Base-by-base conservation (phyloP, 64 coral and sea anemone genomes). In the Stylophora pistillata region DNA sequence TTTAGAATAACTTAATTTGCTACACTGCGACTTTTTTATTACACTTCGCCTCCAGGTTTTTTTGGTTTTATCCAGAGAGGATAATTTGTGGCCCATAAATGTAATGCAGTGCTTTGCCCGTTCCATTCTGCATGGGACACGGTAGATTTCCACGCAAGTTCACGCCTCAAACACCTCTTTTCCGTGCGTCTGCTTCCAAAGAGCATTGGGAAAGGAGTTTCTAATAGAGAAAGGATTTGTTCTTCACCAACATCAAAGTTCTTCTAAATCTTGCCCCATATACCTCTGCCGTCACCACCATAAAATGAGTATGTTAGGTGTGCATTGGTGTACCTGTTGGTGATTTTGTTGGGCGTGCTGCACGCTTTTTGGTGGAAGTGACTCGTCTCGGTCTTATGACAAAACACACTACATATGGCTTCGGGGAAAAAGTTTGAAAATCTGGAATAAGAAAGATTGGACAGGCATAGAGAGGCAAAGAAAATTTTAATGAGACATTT, bases 331-430 rank as follows among this genome's bases (percentile, higher is more conserved):
- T 68, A 68, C 64, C 64, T 68, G 64, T 68, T 11, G 64, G 64
- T n/a, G 64, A 68, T 26, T 26, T 68, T 27, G 64, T 68, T 25
- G 64, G 64, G 12, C 4, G 21, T 68, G 64, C 26, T 68, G 64
- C 3, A 68, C 21, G 64, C 64, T 68, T 68, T 68, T 21, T 27
- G 64, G 21, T 27, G 23, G 64, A 21, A 9, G 12, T 28, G 26
- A 28, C 64, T 68, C 64, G 23, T 68, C 64, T 68, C 25, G 64
- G 64, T n/a, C 26, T 68, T 68, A 68, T 68, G 64, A 25, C 64
- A 68, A 68, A 68, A 68, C 64, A 68, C 64, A 68, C 64, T 68
- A 68, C 64, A 68, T 68, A 68, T 68, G 64, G 64, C 64, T 68
- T 68, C 64, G 64, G 64, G 26, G 64, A 27, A 27, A 68, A 68